Evolutionary conservation across 2,888 invertebrate genomes (phyloP).

Genomic region (Xestia sexstrigata): DNA sequence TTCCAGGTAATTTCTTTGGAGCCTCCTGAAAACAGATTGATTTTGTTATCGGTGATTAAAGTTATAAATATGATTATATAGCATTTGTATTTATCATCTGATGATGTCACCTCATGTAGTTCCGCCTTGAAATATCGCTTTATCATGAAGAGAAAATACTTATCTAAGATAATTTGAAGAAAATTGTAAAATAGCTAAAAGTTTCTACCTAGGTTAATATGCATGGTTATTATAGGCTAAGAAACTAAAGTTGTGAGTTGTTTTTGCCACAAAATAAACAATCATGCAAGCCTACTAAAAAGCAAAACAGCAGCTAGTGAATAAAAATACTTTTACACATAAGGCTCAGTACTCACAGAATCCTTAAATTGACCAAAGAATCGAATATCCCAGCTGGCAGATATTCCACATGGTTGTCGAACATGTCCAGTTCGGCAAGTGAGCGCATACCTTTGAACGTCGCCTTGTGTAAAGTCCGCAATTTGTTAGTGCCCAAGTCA

Average conservation of each 20-base stretch:
- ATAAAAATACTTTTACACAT: background rate
- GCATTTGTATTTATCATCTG: background rate
- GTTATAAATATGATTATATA: background rate
- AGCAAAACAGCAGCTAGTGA: background rate
- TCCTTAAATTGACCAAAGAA: constrained; percentile 91
- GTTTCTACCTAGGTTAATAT: background rate
- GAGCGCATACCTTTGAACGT: constrained; percentile 92
- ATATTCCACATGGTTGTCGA: constrained; percentile 93
- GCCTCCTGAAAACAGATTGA: constrained; percentile 88
- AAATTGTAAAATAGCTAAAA: background rate
- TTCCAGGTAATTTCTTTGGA: constrained; percentile 92
- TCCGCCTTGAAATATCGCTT: constrained; percentile 12
- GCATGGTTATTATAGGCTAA: background rate
- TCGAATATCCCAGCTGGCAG: constrained; percentile 92
- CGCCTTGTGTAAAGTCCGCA: constrained; percentile 93
- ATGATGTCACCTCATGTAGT: background rate
- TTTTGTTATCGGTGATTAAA: background rate
- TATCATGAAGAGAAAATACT: constrained; percentile 24
- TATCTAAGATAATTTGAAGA: constrained; percentile 32
- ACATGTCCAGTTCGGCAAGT: constrained; percentile 93
- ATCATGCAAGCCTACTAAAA: background rate
- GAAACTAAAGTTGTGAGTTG: background rate
- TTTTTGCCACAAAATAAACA: background rate
- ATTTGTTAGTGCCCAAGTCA: constrained; percentile 93
- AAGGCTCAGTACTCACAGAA: constrained; percentile 90